Base-by-base conservation (phyloP, 2,113 vertebrate genomes). In the Cyprinus carpio region DNA sequence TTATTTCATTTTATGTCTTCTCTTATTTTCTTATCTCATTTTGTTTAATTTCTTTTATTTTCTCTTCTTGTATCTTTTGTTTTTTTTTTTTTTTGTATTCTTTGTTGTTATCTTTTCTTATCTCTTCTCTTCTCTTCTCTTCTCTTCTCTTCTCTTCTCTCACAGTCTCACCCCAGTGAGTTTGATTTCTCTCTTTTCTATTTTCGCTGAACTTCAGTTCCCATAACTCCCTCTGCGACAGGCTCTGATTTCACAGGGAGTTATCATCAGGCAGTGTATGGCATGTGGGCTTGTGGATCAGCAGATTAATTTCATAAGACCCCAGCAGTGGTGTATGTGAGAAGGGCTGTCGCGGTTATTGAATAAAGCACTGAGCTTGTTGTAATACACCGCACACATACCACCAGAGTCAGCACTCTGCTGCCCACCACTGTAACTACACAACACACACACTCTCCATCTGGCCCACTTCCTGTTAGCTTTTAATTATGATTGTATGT, bases 401-500 rank as follows among this genome's bases (percentile, higher is more conserved):
- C 20, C 29, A 29, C 56, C 46, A 6, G 37, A 88, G 82, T 84
- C 84, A 86, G 84, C 81, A 83, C 8, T 86, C 16, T 46, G 56
- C 84, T 9, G 9, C 75, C 60, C 23, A 71, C 84, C 43, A 81
- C 29, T 29, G 40, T 62, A 83, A 58, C 31, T 84, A 69, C 62
- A 54, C 40, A 18, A 12, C 51, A 74, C 56, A 58, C 78, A 74
- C 25, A 13, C 46, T 83, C 51, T 83, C 62, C 31, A 46, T 76
- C 69, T 29, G 11, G 51, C 64, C 46, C 12, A 5, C 75, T 43
- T 54, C 46, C 67, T 80, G 65, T 29, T 60, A 49, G 43, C 29
- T 43, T 83, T 86, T 54, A 86, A 76, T 83, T 75, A 69, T 75
- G 64, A 77, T 82, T 82, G 37, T 77, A 77, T 83, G 80, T 75